Conservation (phyloP, 2,888 invertebrate species). For the Euphydryas editha region DNA sequence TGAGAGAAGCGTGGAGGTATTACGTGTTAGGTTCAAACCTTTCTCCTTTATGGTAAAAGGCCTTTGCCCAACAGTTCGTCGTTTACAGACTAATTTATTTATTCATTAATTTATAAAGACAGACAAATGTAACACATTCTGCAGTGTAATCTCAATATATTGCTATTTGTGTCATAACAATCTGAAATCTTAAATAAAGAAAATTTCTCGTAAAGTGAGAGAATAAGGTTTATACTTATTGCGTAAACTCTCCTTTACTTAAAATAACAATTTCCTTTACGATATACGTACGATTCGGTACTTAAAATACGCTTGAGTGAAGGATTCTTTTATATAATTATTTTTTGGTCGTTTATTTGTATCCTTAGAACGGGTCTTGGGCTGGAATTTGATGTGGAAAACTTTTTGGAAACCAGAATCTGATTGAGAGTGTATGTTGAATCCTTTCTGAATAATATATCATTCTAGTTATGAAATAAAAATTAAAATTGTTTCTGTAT, state of each 20-base stretch:
- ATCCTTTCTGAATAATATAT: no score
- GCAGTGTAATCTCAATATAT: not conserved
- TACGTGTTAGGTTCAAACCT: not conserved
- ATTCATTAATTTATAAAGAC: not conserved
- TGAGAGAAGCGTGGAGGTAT: not conserved
- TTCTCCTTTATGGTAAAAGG: not conserved
- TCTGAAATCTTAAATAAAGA: not conserved
- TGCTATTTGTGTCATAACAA: slow-evolving; percentile 1
- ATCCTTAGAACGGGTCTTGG: not conserved
- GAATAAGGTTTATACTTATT: not conserved
- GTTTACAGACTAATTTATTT: not conserved
- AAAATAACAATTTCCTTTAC: slow-evolving; percentile 5
- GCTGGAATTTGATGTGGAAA: no score
- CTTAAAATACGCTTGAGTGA: not conserved
- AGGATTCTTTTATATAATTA: not conserved
- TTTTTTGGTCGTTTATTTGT: slow-evolving; percentile 1
- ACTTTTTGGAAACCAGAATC: no score
- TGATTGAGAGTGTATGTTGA: not conserved
- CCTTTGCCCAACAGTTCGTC: not conserved
- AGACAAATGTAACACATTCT: not conserved
- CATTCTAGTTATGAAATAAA: no score
- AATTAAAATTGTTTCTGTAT: no score
- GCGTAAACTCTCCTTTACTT: not conserved
- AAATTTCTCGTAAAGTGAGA: not conserved
- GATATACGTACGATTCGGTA: not conserved